phyloP scores from a whole-genome alignment of 2,888 invertebrate species.

The Nomada hirtipes region DNA sequence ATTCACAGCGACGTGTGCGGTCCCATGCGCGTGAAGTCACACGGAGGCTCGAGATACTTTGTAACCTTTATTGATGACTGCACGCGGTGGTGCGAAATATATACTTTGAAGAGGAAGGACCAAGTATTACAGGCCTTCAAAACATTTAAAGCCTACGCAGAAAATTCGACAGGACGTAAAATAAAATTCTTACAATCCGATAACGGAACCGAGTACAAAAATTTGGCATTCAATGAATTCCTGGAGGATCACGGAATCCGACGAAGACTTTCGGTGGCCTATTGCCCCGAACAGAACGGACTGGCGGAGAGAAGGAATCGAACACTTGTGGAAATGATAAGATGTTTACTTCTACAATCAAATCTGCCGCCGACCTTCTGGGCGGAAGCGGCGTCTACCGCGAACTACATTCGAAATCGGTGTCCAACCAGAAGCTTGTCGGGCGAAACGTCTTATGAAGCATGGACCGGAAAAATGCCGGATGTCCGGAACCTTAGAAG shows the following conservation, averaged over 20 bases:
- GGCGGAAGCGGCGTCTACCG: conserved; percentile 13
- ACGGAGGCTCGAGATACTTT: conserved; percentile 8
- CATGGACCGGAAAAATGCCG: conserved; percentile 5
- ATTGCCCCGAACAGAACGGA: too few relatives aligned
- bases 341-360: conserved; percentile 19
- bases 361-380: conserved; percentile 1
- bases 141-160: neutral
- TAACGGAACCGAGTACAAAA: conserved; percentile 22
- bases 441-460: neutral
- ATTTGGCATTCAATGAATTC: neutral
- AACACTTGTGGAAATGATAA: conserved; percentile 9
- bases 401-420: conserved; percentile 24
- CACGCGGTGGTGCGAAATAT: conserved; percentile 24
- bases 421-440: conserved; percentile 16
- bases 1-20: conserved; percentile 31
- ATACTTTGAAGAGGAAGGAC: neutral
- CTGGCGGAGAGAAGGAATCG: conserved; percentile 19
- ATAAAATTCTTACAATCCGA: conserved; percentile 21
- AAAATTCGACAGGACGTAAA: neutral
- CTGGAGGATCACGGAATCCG: conserved; percentile 16
- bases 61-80: conserved; percentile 33
- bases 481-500: neutral
- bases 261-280: too few relatives aligned
- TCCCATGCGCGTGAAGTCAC: conserved; percentile 10
- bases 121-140: conserved; percentile 6